Conservation (phyloP, 1,140 invertebrate genomes). For the Planococcus citri region DNA sequence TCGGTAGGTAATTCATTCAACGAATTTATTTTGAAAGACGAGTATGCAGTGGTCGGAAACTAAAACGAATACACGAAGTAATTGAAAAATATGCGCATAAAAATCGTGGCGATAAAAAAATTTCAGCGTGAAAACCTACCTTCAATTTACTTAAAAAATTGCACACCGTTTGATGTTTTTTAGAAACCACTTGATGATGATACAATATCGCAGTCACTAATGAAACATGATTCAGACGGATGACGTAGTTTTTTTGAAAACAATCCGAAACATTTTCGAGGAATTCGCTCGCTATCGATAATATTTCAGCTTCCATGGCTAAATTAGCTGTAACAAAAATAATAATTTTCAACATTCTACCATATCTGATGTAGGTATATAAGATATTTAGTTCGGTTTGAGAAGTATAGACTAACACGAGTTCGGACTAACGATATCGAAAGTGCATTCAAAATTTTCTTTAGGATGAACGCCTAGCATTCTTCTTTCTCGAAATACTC, state of each 20-base stretch:
- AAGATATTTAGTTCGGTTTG: not conserved
- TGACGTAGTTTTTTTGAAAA: constrained; percentile 51
- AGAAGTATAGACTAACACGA: constrained; percentile 35
- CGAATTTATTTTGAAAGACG: not conserved
- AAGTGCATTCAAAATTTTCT: constrained; percentile 80
- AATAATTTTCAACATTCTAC: not conserved
- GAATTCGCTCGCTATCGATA: constrained; percentile 64
- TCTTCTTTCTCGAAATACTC: constrained; percentile 73
- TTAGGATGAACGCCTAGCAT: constrained; percentile 73
- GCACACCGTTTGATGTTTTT: constrained; percentile 53
- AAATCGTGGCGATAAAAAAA: too few relatives aligned
- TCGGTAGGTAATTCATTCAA: not conserved
- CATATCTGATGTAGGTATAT: not conserved
- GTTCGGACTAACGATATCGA: constrained; percentile 75
- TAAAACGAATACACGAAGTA: not conserved
- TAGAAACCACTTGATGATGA: constrained; percentile 63
- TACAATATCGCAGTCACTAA: constrained; percentile 64
- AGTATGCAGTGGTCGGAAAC: not conserved
- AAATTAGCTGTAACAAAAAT: constrained; percentile 42
- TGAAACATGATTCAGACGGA: constrained; percentile 71
- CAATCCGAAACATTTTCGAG: constrained; percentile 53
- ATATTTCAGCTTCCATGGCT: constrained; percentile 71
- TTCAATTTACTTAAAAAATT: constrained; percentile 46
- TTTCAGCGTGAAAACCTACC: constrained; percentile 31
- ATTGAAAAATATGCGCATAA: too few relatives aligned